phyloP scores from a whole-genome alignment of 1,140 invertebrate genomes.

The Atta cephalotes region DNA sequence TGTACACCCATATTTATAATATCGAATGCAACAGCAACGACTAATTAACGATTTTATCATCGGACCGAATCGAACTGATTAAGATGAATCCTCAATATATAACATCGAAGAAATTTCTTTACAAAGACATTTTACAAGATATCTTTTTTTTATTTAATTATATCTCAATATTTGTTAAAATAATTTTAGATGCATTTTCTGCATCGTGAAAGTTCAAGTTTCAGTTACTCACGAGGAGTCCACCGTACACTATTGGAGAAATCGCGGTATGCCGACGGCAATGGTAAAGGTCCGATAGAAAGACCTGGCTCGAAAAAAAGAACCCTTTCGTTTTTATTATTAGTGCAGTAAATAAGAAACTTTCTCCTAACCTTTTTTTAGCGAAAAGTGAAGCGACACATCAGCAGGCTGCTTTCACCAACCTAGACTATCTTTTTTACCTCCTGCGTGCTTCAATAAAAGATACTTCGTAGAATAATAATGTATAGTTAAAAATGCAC shows the following conservation, averaged over 20 bases:
- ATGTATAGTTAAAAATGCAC: not conserved
- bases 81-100: not conserved
- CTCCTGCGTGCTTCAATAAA: not conserved
- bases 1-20: not conserved
- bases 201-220: slow-evolving; percentile 6
- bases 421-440: slow-evolving; percentile 62
- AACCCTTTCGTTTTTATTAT: slow-evolving; percentile 81
- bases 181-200: not conserved
- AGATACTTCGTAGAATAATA: not conserved
- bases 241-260: slow-evolving; percentile 9
- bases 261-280: slow-evolving; percentile 6
- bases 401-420: slow-evolving; percentile 77
- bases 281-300: slow-evolving; percentile 19
- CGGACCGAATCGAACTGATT: not conserved
- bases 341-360: slow-evolving; percentile 80
- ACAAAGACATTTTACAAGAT: not conserved
- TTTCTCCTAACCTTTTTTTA: slow-evolving; percentile 83
- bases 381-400: slow-evolving; percentile 76
- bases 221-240: not conserved
- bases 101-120: not conserved
- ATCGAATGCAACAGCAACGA: too few species aligned
- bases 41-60: not conserved
- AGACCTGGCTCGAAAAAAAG: slow-evolving; percentile 62
- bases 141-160: not conserved
- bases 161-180: not conserved